phyloP scores from a whole-genome alignment of 2,888 invertebrate genomes.

The Coelopa pilipes region DNA sequence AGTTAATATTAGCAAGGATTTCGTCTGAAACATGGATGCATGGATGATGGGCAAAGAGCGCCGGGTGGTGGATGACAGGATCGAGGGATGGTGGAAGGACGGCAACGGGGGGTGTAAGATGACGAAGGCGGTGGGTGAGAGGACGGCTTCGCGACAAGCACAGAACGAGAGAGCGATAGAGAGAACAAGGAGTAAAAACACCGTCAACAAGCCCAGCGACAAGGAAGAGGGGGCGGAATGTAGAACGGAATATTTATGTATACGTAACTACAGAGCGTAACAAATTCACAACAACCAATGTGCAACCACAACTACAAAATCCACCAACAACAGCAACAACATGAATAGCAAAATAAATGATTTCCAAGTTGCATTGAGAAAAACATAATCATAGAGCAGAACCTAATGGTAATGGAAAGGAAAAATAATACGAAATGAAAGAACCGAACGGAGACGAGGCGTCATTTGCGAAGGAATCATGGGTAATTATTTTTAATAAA shows the following conservation, averaged over 20 bases:
- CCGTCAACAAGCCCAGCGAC: background rate
- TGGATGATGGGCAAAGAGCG: background rate
- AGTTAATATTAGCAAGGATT: slow-evolving; percentile 9
- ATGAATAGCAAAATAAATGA: slow-evolving; percentile 3
- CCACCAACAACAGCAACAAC: slow-evolving; percentile 7
- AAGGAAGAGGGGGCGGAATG: background rate
- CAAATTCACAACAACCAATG: slow-evolving; percentile 15
- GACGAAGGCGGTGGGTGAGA: background rate
- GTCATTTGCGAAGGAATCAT: too few species aligned
- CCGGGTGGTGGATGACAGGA: background rate
- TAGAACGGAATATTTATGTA: slow-evolving; percentile 33
- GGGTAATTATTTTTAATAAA: too few species aligned
- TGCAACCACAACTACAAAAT: slow-evolving; percentile 15
- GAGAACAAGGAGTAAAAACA: background rate
- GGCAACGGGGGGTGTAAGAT: background rate
- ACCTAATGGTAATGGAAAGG: background rate
- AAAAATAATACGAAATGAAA: too few species aligned
- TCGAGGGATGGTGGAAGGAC: slow-evolving; percentile 1
- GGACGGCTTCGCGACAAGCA: background rate
- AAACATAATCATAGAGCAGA: background rate
- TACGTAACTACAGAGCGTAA: slow-evolving; percentile 35
- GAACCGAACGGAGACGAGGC: too few species aligned
- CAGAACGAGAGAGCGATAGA: background rate
- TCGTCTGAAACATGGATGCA: slow-evolving; percentile 7
- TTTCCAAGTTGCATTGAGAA: too few species aligned